Base-by-base conservation (phyloP, 2,113 vertebrate genomes). In the Podarcis raffonei region DNA sequence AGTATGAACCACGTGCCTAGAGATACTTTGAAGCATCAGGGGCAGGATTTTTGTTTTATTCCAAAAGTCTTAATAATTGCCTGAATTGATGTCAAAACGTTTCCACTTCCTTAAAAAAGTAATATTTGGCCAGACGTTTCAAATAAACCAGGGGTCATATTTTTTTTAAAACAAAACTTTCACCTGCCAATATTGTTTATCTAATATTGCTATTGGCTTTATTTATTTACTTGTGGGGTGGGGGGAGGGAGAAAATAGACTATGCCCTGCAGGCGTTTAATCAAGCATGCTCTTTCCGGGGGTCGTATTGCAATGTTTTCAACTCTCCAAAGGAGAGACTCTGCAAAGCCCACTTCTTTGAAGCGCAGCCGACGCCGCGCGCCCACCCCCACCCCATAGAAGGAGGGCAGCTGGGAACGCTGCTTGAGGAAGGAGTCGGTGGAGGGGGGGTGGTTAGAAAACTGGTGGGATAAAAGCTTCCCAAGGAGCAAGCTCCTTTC, bases 401-500 rank as follows among this genome's bases (percentile, higher is more conserved):
- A 18, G 48, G 6, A 0, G 86, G 32, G 16, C 42, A 12, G n/a
- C 22, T 71, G 65, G 66, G 37, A 53, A 23, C 48, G 23, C 30
- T 12, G 48, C 42, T 66, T 84, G 27, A 66, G 66, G 5, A 74
- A 81, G 69, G 75, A 13, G 5, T 22, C 23, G 57, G 83, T n/a
- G 39, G 11, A 32, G 25, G 80, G 66, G 20, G 20, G 80, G 91
- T 83, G 18, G 59, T 18, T 62, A 62, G 59, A 15, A 62, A 62
- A 62, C 74, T 85, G 62, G 77, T 3, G 74, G 39, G 91, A 93
- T 89, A 74, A 83, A 87, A 88, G 6, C 48, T 53, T 35, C 88
- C 90, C 37, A 81, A 88, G 84, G 90, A 37, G 20, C 76, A 94
- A 96, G 95, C 94, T 91, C 32, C 92, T 93, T 94, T 92, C 90